Evolutionary conservation across 2,113 vertebrate species (phyloP).

Genomic region (Cichladusa arquata): DNA sequence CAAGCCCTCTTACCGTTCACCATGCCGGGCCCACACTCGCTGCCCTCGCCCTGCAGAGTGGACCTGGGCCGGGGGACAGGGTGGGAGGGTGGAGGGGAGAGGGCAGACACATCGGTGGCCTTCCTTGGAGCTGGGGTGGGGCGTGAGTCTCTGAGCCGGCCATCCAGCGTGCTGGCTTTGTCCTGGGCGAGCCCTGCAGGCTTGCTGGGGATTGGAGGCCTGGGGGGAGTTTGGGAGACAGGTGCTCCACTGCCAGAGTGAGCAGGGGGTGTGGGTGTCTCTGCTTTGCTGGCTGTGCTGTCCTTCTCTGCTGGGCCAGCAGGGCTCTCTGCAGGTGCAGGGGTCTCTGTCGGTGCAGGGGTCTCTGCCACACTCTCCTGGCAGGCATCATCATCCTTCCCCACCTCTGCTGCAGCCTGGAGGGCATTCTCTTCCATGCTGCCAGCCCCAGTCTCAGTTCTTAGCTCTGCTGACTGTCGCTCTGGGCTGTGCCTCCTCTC

Average conservation of each 20-base stretch:
- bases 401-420: neutral
- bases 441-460: neutral
- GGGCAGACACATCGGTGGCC: neutral
- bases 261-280: neutral
- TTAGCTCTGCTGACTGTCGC: slow-evolving; percentile 8
- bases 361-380: neutral
- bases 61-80: slow-evolving; percentile 72
- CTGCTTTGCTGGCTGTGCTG: neutral
- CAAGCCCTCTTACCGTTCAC: slow-evolving; percentile 69
- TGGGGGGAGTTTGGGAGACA: slow-evolving; percentile 38
- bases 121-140: slow-evolving; percentile 78
- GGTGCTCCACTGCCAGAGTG: neutral
- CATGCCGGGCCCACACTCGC: slow-evolving; percentile 43
- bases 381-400: neutral
- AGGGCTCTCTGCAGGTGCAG: neutral
- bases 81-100: slow-evolving; percentile 28
- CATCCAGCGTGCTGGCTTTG: neutral
- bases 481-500: slow-evolving; percentile 62
- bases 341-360: neutral
- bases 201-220: slow-evolving; percentile 70
- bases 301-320: neutral
- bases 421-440: neutral
- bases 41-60: slow-evolving; percentile 52
- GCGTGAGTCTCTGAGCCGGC: slow-evolving; percentile 33
- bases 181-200: slow-evolving; percentile 42